These are phyloP conservation scores for Hirtodrosophila trivittata DNA, from an alignment of 2,888 invertebrate genomes.

Conservation along the genomic window DNA sequence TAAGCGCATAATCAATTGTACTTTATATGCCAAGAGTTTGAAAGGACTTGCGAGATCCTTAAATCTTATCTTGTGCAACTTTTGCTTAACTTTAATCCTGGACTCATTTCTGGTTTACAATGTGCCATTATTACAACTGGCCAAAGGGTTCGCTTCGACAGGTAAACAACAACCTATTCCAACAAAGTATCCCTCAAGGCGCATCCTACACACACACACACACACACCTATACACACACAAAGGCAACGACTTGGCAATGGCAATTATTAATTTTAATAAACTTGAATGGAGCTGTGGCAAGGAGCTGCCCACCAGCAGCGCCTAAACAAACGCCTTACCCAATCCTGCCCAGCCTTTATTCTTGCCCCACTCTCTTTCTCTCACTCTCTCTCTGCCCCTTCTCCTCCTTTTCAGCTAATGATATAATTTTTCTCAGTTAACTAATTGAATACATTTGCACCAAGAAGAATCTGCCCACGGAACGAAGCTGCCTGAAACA, in stretches of 20 bases:
- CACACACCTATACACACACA: conserved; percentile 3
- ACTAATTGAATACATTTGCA: conserved; percentile 80
- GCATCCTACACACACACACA: conserved; percentile 19
- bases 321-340: conserved; percentile 1
- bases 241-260: conserved; percentile 49
- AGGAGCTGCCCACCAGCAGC: conserved; percentile 38
- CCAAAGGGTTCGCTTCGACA: conserved; percentile 5
- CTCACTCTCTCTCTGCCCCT: background rate
- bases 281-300: conserved; percentile 37
- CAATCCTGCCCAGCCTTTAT: conserved; percentile 1
- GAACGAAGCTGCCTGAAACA: conserved; percentile 36
- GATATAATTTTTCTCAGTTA: conserved; percentile 80
- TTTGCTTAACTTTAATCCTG: conserved; percentile 1
- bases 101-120: conserved; percentile 6
- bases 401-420: conserved; percentile 59
- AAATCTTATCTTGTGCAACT: background rate
- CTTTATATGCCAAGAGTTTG: no score
- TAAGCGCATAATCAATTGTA: no score
- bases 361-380: background rate
- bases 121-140: conserved; percentile 23
- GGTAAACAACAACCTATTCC: conserved; percentile 25
- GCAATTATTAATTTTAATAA: conserved; percentile 80
- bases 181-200: conserved; percentile 40
- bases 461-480: conserved; percentile 20
- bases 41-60: background rate